Evolutionary conservation across 2,797 vertebrate genomes (phyloP).

Genomic region (Carduelis carduelis): DNA sequence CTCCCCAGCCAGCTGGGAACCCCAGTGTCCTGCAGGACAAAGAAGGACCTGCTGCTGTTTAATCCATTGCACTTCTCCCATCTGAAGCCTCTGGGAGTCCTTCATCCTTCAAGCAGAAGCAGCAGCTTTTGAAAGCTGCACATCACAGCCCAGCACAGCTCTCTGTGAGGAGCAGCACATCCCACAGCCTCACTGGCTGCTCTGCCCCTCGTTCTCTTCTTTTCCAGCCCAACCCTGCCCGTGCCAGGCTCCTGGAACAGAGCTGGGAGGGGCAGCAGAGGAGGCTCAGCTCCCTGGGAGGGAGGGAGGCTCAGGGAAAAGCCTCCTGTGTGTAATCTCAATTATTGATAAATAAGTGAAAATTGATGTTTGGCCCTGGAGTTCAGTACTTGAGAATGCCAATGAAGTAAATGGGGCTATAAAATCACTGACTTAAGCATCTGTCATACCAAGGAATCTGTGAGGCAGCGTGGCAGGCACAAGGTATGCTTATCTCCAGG

Average conservation of each 20-base stretch:
- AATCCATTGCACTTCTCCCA: conserved; percentile 24
- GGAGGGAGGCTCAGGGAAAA: not conserved
- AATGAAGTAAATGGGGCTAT: conserved; percentile 41
- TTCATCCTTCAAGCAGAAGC: conserved; percentile 39
- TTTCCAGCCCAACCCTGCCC: not conserved
- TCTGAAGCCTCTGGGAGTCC: conserved; percentile 10
- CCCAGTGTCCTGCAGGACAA: not conserved
- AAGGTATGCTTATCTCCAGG: not conserved
- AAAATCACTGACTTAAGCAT: conserved; percentile 45
- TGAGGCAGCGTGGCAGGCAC: not conserved
- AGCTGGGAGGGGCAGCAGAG: not conserved
- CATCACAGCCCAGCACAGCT: not conserved
- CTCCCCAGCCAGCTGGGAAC: not conserved
- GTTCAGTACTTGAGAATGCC: conserved; percentile 45
- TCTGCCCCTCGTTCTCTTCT: conserved; percentile 1
- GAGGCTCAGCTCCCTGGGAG: not conserved
- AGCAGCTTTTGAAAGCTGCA: conserved; percentile 41
- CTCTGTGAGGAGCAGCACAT: conserved; percentile 22
- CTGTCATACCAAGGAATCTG: conserved; percentile 8
- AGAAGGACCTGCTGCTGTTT: not conserved
- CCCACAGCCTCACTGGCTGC: not conserved
- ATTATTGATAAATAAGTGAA: conserved; percentile 52
- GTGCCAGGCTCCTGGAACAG: not conserved
- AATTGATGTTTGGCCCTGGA: conserved; percentile 10
- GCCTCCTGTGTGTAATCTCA: not conserved